phyloP scores from a whole-genome alignment of 2,888 invertebrate species.

The Plagiodera versicolora region DNA sequence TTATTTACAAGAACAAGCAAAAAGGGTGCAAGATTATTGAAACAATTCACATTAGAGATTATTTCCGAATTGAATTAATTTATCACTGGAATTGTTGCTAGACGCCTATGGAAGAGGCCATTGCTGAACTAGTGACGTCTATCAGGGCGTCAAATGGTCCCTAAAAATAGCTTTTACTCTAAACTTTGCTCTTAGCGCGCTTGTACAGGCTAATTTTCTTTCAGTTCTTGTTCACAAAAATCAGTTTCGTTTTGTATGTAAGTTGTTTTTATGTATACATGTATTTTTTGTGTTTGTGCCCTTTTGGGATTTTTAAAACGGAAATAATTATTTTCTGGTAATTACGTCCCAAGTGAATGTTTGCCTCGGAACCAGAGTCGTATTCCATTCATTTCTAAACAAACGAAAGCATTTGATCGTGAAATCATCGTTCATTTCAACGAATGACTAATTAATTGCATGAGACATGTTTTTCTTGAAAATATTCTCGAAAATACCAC shows the following conservation, averaged over 20 bases:
- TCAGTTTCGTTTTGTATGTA: conserved; percentile 20
- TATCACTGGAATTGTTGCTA: not conserved
- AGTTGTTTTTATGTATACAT: conserved; percentile 14
- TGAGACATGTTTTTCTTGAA: not conserved
- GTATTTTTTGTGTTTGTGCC: conserved; percentile 1
- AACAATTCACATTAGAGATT: no score
- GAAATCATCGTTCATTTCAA: no score
- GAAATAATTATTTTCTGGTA: no score
- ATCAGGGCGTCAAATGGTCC: conserved; percentile 11
- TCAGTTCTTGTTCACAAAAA: conserved; percentile 22
- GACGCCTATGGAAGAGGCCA: conserved; percentile 13
- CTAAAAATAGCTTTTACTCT: conserved; percentile 25
- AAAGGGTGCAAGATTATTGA: no score
- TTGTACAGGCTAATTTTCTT: conserved; percentile 18
- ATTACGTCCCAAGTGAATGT: no score
- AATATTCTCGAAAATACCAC: not conserved
- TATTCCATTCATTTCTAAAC: no score
- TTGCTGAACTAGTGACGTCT: conserved; percentile 16
- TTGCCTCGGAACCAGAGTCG: no score
- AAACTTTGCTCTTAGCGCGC: conserved; percentile 16
- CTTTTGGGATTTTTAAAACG: no score
- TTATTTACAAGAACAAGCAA: no score
- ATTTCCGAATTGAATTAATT: no score
- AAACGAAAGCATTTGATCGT: no score
- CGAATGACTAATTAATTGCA: not conserved